Base-by-base conservation (phyloP, 2,888 invertebrate genomes). In the Chrysolina americana region DNA sequence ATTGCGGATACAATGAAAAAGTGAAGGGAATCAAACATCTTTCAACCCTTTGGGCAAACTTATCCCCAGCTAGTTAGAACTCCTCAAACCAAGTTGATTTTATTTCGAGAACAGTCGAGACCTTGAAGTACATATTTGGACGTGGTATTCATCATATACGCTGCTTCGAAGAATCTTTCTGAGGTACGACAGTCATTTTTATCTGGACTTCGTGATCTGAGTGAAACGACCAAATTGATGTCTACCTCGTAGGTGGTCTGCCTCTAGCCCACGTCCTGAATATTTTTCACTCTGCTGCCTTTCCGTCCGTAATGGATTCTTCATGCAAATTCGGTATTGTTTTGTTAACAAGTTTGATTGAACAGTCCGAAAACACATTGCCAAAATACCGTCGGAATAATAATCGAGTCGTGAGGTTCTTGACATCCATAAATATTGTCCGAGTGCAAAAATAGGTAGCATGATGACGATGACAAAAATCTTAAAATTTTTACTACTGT, bases 331-430 rank as follows among this genome's bases (percentile, higher is more conserved):
- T 53, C 23, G 19, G 53, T 21, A 53, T 53, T 53, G 53, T 53
- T 53, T 53, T 17, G 21, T 53, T 23, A 53, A 53, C 53, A 53
- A 53, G 53, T 53, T 53, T 17, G 17, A 17, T 17, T 3, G 19
- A 53, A 50, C 23, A 66, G 19, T 66, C 36, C 66, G 48, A 50
- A 50, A 66, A 50, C n/a, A 50, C 10, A 66, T 66, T 50, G 50
- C 17, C 48, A 50, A 50, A 66, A 66, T 66, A 19, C 10, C 21
- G 15, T 21, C 21, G 21, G 53, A 53, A 53, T 53, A 21, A 53
- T 21, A 21, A 53, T 53, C 21, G 23, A 23, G 0, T 21, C 21
- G 11, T 11, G 21, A 21, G 53, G 19, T 53, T 21, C 21, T 53
- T 23, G 53, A 53, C 53, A 53, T 19, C 53, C 53, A 53, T 53